These are phyloP conservation scores for Oenanthe melanoleuca DNA, from an alignment of 2,113 vertebrate species.

Conservation along the genomic window DNA sequence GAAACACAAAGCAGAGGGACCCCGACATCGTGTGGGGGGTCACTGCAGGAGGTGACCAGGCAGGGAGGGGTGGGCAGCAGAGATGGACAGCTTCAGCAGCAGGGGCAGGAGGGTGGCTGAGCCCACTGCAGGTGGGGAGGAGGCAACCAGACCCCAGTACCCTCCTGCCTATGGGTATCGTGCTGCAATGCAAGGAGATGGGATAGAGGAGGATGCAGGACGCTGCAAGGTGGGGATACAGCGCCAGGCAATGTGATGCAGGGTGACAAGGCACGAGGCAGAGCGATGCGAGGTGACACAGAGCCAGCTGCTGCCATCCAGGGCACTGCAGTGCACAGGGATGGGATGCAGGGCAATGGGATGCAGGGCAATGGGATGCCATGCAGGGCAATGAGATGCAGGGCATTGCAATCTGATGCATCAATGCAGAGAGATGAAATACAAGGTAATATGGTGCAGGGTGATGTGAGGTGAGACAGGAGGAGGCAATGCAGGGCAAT, in stretches of 20 bases:
- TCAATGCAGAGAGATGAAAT: background rate
- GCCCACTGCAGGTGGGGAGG: background rate
- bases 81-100: background rate
- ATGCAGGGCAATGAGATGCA: background rate
- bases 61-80: background rate
- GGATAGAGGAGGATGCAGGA: background rate
- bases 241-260: background rate
- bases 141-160: background rate
- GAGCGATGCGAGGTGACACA: background rate
- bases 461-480: background rate
- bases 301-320: background rate
- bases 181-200: background rate
- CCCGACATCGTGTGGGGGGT: rapidly evolving
- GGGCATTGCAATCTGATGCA: background rate
- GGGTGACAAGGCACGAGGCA: background rate
- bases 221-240: background rate
- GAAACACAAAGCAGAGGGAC: background rate
- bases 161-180: rapidly evolving
- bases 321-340: background rate
- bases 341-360: too few relatives aligned
- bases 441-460: background rate
- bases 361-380: background rate
- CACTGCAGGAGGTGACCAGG: rapidly evolving
- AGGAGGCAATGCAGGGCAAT: background rate
- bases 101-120: background rate